phyloP scores from a whole-genome alignment of 2,888 invertebrate species.

The Deroplatys truncata region DNA sequence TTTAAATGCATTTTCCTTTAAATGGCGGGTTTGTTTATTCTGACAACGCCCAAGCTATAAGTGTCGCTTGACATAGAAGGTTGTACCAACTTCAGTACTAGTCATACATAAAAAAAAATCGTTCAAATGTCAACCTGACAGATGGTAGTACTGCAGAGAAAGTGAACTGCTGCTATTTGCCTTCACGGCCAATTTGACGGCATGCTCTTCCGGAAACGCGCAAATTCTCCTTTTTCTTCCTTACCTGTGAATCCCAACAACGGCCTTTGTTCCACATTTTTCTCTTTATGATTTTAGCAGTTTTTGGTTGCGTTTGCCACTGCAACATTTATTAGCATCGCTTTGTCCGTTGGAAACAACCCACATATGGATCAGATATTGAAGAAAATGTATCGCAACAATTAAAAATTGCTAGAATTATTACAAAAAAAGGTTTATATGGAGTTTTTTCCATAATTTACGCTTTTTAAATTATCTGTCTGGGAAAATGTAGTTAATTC shows the following conservation, averaged over 20 bases:
- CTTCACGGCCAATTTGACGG: background rate
- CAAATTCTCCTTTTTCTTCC: background rate
- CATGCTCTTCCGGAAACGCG: background rate
- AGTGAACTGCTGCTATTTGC: background rate
- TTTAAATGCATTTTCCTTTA: too few relatives aligned
- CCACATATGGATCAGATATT: too few relatives aligned
- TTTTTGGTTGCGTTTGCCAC: too few relatives aligned
- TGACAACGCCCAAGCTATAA: background rate
- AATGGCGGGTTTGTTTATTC: background rate
- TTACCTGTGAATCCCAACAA: background rate
- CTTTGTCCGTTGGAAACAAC: too few relatives aligned
- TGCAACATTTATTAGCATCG: too few relatives aligned
- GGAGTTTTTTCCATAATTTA: too few relatives aligned
- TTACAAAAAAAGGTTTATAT: too few relatives aligned
- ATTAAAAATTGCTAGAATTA: too few relatives aligned
- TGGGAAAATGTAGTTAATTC: too few relatives aligned
- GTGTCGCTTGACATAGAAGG: background rate
- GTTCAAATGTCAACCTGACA: background rate
- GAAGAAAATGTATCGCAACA: too few relatives aligned
- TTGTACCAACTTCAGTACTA: background rate
- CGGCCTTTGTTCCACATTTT: background rate
- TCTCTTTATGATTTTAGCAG: background rate
- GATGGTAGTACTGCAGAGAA: background rate
- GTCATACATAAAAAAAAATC: background rate
- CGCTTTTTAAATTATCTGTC: too few relatives aligned